Conservation (phyloP, 2,888 invertebrate genomes). For the Pyrgus malvae region DNA sequence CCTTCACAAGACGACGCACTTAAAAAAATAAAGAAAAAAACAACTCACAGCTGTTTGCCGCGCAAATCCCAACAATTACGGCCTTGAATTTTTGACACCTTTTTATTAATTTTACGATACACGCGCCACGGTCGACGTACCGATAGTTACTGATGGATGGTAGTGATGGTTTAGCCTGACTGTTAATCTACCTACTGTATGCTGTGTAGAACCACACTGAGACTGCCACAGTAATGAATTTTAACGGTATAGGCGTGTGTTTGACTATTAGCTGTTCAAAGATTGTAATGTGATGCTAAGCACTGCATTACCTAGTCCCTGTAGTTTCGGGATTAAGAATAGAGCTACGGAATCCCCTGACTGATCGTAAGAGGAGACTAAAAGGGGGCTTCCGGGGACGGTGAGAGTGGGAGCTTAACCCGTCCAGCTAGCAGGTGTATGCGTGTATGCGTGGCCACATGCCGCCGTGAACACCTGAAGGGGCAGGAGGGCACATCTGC, state of each 20-base stretch:
- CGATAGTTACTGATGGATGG: conserved; percentile 1
- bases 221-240: conserved; percentile 12
- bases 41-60: conserved; percentile 20
- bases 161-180: not conserved
- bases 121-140: conserved; percentile 15
- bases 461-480: too few species aligned
- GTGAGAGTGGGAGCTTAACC: too few species aligned
- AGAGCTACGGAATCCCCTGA: too few species aligned
- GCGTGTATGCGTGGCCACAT: too few species aligned
- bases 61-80: conserved; percentile 21
- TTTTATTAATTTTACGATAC: conserved; percentile 11
- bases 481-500: too few species aligned
- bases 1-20: conserved; percentile 2
- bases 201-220: not conserved
- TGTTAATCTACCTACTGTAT: not conserved
- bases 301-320: too few species aligned
- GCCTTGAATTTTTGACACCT: conserved; percentile 18
- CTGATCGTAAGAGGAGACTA: too few species aligned
- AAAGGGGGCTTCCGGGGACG: too few species aligned
- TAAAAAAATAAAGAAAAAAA: conserved; percentile 8
- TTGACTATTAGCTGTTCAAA: too few species aligned
- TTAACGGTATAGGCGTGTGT: conserved; percentile 14
- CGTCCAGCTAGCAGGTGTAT: too few species aligned
- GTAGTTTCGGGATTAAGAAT: too few species aligned
- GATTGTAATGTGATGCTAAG: too few species aligned